Percentiles rank a stretch among this genome's conserved stretches.
phyloP scores from a whole-genome alignment of 2,113 vertebrate genomes.

The Nothobranchius furzeri region DNA sequence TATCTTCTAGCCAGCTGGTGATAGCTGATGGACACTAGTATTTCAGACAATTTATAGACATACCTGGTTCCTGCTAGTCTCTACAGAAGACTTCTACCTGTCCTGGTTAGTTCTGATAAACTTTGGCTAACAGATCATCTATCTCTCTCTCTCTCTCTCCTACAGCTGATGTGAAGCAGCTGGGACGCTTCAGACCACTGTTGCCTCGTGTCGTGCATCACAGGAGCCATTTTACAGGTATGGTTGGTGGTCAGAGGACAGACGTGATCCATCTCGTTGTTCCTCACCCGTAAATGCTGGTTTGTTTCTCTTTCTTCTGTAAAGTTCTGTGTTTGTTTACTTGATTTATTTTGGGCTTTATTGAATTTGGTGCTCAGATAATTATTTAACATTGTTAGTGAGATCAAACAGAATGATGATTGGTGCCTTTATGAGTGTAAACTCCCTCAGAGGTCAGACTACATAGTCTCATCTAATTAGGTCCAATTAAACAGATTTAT shows the following conservation, averaged over 20 bases:
- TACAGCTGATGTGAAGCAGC: conserved; percentile 59
- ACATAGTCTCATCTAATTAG: background rate
- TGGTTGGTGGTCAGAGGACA: no score
- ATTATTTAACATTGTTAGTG: background rate
- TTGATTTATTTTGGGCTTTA: background rate
- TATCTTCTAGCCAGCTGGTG: no score
- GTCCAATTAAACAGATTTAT: background rate
- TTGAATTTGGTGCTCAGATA: background rate
- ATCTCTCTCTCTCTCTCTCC: background rate
- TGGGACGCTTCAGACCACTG: background rate
- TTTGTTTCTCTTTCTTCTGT: no score
- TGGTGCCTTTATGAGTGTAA: background rate
- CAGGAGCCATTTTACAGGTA: no score
- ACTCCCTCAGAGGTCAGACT: background rate
- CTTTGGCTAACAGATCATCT: background rate
- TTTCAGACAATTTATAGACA: no score
- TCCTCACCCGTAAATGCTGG: no score
- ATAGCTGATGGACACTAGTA: no score
- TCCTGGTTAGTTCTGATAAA: background rate
- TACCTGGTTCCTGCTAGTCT: background rate
- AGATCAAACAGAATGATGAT: background rate
- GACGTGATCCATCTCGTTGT: no score
- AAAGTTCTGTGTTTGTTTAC: no score
- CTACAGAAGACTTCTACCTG: background rate
- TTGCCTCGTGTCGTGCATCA: no score